Evolutionary conservation across 2,888 invertebrate species (phyloP), one percentile per base, ranked within the genome.

Genomic region (Drosophila subquinaria): DNA sequence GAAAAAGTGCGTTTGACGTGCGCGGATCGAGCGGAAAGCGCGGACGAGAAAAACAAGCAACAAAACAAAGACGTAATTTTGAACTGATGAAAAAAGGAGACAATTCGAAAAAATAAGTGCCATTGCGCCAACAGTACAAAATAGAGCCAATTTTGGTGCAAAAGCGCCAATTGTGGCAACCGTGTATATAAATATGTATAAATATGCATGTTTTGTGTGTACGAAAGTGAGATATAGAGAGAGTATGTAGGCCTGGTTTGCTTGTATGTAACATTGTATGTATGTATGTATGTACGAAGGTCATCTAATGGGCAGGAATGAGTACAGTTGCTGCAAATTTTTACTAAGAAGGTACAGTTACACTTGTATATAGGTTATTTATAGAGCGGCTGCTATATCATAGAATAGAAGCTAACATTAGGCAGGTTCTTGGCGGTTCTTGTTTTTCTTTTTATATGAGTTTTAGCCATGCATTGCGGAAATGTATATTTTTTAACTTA

Each of bases 241-340:
- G 45, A 36, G 15, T 27, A 45, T 45, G 23, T 45, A 27, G 36
- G 36, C 13, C 10, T 51, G 48, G 30, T 9, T 11, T 48, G 51
- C 20, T 35, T 61, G 56, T 66, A 42, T 69, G 20, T 42, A 13
- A n/a, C n/a, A n/a, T n/a, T 63, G 60, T 60, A 45, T 70, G 42
- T 42, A 13, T 63, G 60, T 60, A 45, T 70, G 42, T 70, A 40
- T 48, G 69, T 69, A 82, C 75, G 84, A 85, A 85, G 84, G 86
- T 85, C 80, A 81, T 85, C 84, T 83, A 85, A 86, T 82, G 86
- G 84, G 86, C 84, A 85, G 84, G 84, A 85, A 81, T 77, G 86
- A 86, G 84, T 85, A 85, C 84, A 86, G 84, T 86, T 81, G 83
- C 83, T 86, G 83, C 82, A 83, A 83, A 74, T 81, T 72, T 66